Base-by-base conservation (phyloP, 2,888 invertebrate species). In the Brachypalpus laphriformis region DNA sequence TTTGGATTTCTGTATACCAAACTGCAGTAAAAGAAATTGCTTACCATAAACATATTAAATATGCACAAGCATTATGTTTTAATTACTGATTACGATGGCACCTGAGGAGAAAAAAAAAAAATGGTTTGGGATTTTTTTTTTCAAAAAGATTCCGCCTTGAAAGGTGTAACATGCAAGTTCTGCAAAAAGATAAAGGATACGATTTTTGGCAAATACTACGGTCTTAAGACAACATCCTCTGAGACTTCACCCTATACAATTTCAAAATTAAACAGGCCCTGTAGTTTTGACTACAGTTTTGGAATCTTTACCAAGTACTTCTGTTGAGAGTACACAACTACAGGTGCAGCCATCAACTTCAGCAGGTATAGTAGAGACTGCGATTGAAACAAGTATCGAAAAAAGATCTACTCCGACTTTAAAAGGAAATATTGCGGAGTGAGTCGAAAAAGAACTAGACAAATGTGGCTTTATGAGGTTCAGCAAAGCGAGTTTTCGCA, bases 401-500 rank as follows among this genome's bases (percentile, higher is more conserved):
- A 7, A 51, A 51, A 28, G 14, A 51, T 49, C 22, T 18, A 11
- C 18, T 47, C 8, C 47, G 47, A 20, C 47, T 47, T 47, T 20
- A n/a, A 20, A 20, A 11, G 47, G 47, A 47, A 47, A 18, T 47
- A 47, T 47, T 20, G 47, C 45, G 18, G 49, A n/a, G 49, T 49
- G 22, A 49, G 49, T 49, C 49, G 22, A 22, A 49, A 49, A 49
- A 49, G 22, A 22, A 11, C 7, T 22, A 49, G 1, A 11, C 49
- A 49, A 49, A 49, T 49, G 22, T 22, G 22, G 49, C 49, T 49
- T 49, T 49, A 11, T 49, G 49, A 18, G 16, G 45, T 45, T 45
- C 49, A 22, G 25, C 49, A 37, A 57, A 20, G n/a, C 11, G n/a
- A 57, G 20, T 57, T 37, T 61, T 61, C 59, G 8, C 59, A 61